These are phyloP conservation scores for Azemiops feae DNA, from an alignment of 2,113 vertebrate genomes.

Conservation along the genomic window DNA sequence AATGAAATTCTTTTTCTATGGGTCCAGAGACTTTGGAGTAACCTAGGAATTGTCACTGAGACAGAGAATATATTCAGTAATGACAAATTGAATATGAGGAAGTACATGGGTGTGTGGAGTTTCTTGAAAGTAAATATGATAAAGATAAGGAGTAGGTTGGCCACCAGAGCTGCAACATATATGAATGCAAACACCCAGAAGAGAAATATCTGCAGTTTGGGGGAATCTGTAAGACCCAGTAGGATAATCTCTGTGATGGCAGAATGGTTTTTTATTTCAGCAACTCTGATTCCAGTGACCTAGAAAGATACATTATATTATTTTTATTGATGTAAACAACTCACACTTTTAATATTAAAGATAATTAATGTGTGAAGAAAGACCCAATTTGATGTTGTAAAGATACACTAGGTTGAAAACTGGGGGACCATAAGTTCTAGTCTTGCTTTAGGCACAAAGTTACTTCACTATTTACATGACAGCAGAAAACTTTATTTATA, in stretches of 20 bases:
- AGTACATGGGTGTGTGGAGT: constrained; percentile 20
- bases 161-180: not conserved
- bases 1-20: constrained; percentile 40
- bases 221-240: not conserved
- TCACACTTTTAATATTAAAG: not conserved
- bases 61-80: constrained; percentile 30
- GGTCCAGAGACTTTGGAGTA: constrained; percentile 38
- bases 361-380: not conserved
- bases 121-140: not conserved
- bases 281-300: not conserved
- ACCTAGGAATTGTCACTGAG: constrained; percentile 43
- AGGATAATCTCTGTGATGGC: not conserved
- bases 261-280: not conserved
- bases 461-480: not conserved
- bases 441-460: not conserved
- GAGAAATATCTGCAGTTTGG: not conserved
- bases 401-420: not conserved
- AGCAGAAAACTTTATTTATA: not conserved
- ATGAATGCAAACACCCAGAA: constrained; percentile 2
- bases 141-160: constrained; percentile 10
- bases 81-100: not conserved
- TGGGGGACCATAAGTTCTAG: not conserved
- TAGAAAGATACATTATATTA: not conserved
- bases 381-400: not conserved
- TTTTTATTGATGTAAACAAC: not conserved